Percentiles rank a stretch among this genome's conserved stretches.
Conservation (phyloP, 2,113 vertebrate genomes). For the Clarias batrachus region DNA sequence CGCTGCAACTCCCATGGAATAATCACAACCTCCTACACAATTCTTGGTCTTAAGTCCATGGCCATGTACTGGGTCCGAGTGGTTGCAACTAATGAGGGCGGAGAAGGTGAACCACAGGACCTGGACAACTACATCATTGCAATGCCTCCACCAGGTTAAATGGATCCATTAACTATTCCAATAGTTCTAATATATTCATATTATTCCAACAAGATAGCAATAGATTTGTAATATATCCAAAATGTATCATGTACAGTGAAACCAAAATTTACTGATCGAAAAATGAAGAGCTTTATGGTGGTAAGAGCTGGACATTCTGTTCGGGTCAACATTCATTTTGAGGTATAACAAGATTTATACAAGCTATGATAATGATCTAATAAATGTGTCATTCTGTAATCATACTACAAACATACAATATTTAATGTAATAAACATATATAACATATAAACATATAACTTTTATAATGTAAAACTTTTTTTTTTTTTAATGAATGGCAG, state of each 20-base stretch:
- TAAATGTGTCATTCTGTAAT: neutral
- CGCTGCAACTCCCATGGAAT: conserved; percentile 73
- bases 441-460: neutral
- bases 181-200: neutral
- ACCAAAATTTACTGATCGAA: conserved; percentile 77
- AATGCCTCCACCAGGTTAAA: conserved; percentile 69
- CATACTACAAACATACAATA: neutral
- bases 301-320: conserved; percentile 76
- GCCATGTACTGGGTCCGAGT: conserved; percentile 78
- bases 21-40: conserved; percentile 67
- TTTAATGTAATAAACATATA: neutral
- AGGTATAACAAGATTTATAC: conserved; percentile 65
- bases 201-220: neutral
- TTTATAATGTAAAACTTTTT: too few species aligned
- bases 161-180: neutral
- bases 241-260: conserved; percentile 65
- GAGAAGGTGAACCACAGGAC: conserved; percentile 68
- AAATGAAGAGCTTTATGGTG: conserved; percentile 72
- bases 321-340: conserved; percentile 76
- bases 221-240: neutral
- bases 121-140: conserved; percentile 70
- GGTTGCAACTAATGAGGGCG: conserved; percentile 73
- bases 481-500: conserved; percentile 57
- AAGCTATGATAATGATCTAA: too few species aligned
- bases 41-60: conserved; percentile 77